These are phyloP conservation scores for Antigone vipio DNA, from an alignment of 2,113 vertebrate species.

Conservation along the genomic window DNA sequence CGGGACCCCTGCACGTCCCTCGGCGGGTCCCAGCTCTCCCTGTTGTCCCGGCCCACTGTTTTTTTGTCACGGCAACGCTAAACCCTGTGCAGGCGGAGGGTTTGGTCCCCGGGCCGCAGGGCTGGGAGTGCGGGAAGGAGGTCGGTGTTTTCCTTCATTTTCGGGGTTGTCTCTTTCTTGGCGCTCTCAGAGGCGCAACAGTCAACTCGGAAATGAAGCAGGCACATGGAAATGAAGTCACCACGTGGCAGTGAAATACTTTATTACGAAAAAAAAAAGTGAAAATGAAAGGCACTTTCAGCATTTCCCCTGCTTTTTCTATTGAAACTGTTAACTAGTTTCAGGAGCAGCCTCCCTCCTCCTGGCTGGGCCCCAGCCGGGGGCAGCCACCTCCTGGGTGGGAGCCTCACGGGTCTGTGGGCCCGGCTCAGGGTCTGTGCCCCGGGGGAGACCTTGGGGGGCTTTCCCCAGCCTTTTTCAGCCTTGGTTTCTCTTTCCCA, in stretches of 20 bases:
- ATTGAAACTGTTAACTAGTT: background rate
- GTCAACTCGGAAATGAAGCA: background rate
- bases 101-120: rapidly evolving
- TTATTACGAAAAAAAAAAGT: background rate
- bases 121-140: background rate
- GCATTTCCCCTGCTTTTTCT: background rate
- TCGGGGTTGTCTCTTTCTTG: background rate
- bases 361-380: too few relatives aligned
- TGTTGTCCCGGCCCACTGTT: too few relatives aligned
- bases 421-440: rapidly evolving
- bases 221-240: background rate
- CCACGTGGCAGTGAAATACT: background rate
- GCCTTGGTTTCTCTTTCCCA: background rate
- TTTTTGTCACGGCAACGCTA: rapidly evolving
- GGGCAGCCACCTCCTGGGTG: background rate
- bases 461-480: background rate
- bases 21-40: too few relatives aligned
- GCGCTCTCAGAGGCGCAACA: rapidly evolving
- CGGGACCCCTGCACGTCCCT: background rate
- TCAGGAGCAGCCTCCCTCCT: too few relatives aligned
- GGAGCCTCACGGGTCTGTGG: background rate
- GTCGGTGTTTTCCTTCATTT: rapidly evolving
- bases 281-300: background rate
- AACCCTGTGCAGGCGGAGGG: too few relatives aligned
- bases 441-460: too few relatives aligned